Percentiles rank a stretch among this genome's conserved stretches.
Evolutionary conservation across 2,888 invertebrate species (phyloP).

Genomic region (Drosophila sordidula): DNA sequence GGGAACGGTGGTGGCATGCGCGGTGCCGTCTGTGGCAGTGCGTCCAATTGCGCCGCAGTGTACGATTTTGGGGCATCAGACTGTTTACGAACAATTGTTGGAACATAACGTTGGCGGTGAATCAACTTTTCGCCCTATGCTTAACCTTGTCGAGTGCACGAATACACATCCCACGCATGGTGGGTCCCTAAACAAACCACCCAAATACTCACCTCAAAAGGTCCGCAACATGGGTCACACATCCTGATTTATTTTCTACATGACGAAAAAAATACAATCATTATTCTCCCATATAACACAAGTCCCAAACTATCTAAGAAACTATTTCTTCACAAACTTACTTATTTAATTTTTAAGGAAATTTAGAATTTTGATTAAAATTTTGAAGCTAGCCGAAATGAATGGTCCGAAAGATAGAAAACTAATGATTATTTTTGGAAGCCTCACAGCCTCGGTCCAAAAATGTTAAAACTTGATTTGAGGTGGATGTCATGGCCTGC

Average conservation of each 20-base stretch:
- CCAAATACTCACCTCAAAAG: constrained; percentile 81
- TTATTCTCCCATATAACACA: background rate
- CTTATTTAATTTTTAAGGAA: constrained; percentile 36
- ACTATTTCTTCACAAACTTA: constrained; percentile 31
- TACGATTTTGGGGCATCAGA: too few relatives aligned
- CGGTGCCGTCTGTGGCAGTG: constrained; percentile 81
- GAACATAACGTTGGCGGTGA: too few relatives aligned
- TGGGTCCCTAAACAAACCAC: background rate
- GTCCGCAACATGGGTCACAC: constrained; percentile 83
- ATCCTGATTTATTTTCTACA: constrained; percentile 63
- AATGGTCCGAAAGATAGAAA: constrained; percentile 64
- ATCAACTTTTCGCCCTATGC: background rate
- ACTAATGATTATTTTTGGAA: constrained; percentile 48
- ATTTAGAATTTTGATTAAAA: constrained; percentile 32
- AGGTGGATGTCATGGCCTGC: constrained; percentile 29
- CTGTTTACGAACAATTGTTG: too few relatives aligned
- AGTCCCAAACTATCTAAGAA: background rate
- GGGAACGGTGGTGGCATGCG: constrained; percentile 80
- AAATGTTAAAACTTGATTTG: background rate
- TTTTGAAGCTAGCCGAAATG: constrained; percentile 67
- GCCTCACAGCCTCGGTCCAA: background rate
- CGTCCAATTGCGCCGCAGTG: too few relatives aligned
- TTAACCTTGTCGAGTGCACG: constrained; percentile 14
- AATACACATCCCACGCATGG: background rate
- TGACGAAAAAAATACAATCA: background rate